Base-by-base conservation (phyloP, 1,140 invertebrate species). In the Cotesia chilonis region DNA sequence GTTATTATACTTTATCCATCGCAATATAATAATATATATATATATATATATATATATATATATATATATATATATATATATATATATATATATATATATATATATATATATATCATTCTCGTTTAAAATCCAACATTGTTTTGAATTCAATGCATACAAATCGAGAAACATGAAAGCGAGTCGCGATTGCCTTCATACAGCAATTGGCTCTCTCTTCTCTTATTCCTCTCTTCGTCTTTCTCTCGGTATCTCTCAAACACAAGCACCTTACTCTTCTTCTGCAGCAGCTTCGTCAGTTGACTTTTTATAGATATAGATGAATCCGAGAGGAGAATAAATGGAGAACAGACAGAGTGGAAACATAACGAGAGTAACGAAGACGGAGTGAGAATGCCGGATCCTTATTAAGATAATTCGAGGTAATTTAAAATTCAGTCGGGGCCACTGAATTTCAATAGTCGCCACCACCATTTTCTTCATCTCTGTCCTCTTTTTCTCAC, bases 91-190 rank as follows among this genome's bases (percentile, higher is more conserved):
- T 14, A 14, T 14, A 14, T 14, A 14, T 14, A 14, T 14, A 14
- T 75, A 28, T 28, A 1, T 28, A 28, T 72, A 74, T 74, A 74
- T 75, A 75, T 77, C 72, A 75, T 70, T 77, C 38, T 6, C 41
- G 38, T 47, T 68, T 66, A 75, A 76, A 75, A 76, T 59, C 37
- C 71, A 74, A 73, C 75, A 76, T 76, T 76, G 77, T 76, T 78
- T 78, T 72, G 73, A 76, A 78, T 78, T 78, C 75, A 78, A 76
- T 76, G 75, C 75, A 78, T 78, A 78, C 74, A 78, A 78, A 78
- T 76, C 68, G 75, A 74, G 71, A 73, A 60, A 68, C 35, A 17
- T 47, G 41, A 74, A 70, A 71, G 68, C 63, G 63, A 72, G 70
- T 72, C 64, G 72, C 72, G 64, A 72, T 74, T 76, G 72, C 69